Conservation (phyloP, 2,797 vertebrate genomes). For the Morelia viridis region DNA sequence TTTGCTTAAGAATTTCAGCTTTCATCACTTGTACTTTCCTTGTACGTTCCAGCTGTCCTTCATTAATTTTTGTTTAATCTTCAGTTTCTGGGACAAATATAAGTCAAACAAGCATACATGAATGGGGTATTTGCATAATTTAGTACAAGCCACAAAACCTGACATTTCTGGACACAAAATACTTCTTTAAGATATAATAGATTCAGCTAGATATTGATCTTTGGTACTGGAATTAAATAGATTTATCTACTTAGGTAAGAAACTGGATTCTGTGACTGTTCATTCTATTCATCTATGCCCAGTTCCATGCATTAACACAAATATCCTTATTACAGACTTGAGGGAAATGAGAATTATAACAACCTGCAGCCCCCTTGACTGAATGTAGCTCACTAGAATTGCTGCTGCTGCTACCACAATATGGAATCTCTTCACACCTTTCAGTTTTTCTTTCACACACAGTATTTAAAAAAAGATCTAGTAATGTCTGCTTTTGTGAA, state of each 20-base stretch:
- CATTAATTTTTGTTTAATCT: neutral
- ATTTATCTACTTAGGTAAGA: constrained; percentile 25
- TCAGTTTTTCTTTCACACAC: constrained; percentile 30
- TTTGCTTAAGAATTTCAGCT: neutral
- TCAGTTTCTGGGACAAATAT: neutral
- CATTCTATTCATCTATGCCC: neutral
- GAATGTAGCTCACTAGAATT: constrained; percentile 30
- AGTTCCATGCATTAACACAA: accelerated
- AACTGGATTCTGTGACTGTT: neutral
- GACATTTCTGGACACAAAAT: neutral
- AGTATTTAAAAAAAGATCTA: neutral
- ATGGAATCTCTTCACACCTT: constrained; percentile 42
- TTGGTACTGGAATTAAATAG: neutral
- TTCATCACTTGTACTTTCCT: neutral
- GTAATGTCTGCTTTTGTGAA: constrained; percentile 29
- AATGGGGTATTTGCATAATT: neutral
- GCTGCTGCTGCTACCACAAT: constrained; percentile 18
- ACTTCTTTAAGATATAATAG: neutral
- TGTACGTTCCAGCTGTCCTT: neutral
- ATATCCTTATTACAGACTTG: neutral
- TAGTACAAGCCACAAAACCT: neutral
- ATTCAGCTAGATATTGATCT: neutral
- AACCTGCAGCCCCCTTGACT: constrained; percentile 26
- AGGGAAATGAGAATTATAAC: constrained; percentile 50
- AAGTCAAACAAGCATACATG: neutral